Base-by-base conservation (phyloP, 2,113 vertebrate species). In the Trogon melanurus region DNA sequence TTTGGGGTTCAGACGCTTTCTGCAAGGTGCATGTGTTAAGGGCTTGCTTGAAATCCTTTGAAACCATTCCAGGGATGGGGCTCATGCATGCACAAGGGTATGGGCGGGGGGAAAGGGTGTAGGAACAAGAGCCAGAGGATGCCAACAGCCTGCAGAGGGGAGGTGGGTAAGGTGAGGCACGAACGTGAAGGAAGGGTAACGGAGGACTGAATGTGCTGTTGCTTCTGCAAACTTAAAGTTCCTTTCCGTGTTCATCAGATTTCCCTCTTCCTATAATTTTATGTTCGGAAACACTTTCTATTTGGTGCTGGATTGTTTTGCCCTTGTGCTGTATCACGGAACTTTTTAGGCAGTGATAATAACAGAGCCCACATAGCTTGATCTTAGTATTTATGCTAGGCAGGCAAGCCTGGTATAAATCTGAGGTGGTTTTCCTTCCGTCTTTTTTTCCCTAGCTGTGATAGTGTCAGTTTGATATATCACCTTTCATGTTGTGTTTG, bases 401-500 rank as follows among this genome's bases (percentile, higher is more conserved):
- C 66, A 95, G 65, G 69, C 84, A 83, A 73, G 73, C 56, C 80
- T 74, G 74, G 94, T 88, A 87, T 95, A 96, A 95, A 95, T 96
- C 94, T 83, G 89, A 95, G 89, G 67, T 89, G 72, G 11, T 92
- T 96, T 95, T 91, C 56, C 91, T 88, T 93, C 57, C 4, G n/a
- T 58, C 41, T 6, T 3, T 38, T 34, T 54, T 56, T 38, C n/a
- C 41, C 81, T 93, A 60, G 80, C 93, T 84, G 93, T 93, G 97
- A 96, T 97, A 97, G 95, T 96, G 97, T 97, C 96, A 96, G 89
- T 96, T 97, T 97, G 97, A 97, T 97, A 64, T 95, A 97, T 97
- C 96, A 95, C 97, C 95, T 97, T 96, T 97, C 83, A 81, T 96
- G 88, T 82, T 96, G 90, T 92, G 93, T 95, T 94, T 97, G 92